A percentile compares a stretch with the other conserved stretches of the same genome.
phyloP scores from a whole-genome alignment of 2,113 vertebrate genomes.

The Diadophis punctatus region DNA sequence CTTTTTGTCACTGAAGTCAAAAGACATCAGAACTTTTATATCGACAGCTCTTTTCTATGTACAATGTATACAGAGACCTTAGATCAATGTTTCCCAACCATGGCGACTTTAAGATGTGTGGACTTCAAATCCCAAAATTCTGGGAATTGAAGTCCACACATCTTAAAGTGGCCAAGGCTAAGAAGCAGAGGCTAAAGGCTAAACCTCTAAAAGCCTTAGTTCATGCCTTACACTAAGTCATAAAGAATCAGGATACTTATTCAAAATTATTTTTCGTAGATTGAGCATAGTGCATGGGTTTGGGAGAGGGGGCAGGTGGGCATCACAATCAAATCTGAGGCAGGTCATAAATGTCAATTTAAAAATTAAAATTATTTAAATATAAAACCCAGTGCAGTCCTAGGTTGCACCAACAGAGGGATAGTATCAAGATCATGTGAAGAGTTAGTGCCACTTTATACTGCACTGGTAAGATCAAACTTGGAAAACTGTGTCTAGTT shows the following conservation, averaged over 20 bases:
- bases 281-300: background rate
- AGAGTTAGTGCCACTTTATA: background rate
- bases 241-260: background rate
- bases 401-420: background rate
- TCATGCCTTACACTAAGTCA: background rate
- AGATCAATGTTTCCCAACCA: background rate
- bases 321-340: background rate
- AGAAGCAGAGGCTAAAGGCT: too few species aligned
- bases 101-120: background rate
- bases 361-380: background rate
- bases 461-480: background rate
- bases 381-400: background rate
- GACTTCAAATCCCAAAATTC: background rate
- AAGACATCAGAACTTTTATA: conserved; percentile 18
- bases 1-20: conserved; percentile 1
- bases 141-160: background rate
- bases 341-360: background rate
- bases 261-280: background rate
- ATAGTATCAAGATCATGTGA: background rate
- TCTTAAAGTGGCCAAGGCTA: background rate
- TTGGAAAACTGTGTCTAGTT: background rate
- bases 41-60: background rate
- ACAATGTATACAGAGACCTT: background rate
- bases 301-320: background rate
- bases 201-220: background rate